Evolutionary conservation across 2,113 vertebrate genomes (phyloP), one percentile per base, ranked within the genome.

Genomic region (Catagonus wagneri): DNA sequence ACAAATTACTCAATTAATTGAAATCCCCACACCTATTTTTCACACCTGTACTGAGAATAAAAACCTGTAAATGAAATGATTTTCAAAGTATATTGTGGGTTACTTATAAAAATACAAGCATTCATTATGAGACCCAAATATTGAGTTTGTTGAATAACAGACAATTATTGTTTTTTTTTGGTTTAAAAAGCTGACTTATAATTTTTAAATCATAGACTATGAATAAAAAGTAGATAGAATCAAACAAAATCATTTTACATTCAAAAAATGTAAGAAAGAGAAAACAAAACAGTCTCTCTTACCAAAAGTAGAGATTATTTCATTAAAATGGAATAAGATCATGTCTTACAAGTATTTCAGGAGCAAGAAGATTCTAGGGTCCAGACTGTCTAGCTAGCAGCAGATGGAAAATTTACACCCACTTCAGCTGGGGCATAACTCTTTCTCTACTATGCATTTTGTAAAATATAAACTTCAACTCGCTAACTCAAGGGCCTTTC

Each of bases 351-450:
- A 96, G 56, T 90, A 88, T 95, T 94, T 96, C 84, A 80, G 85
- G 71, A 94, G 68, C 3, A 69, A 69, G 66, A 89, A 25, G 50
- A 92, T 90, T 92, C 69, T 90, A 66, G 52, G 65, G 84, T 83
- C 74, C 68, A 95, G 94, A 91, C 66, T 81, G 83, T 74, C 95
- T 89, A 69, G 44, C 69, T 88, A 58, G 72, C 34, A 84, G 25
- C 92, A 96, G 86, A 91, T 93, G 85, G 90, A 22, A 94, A 72
- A 69, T 71, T 71, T 89, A 89, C 52, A 93, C 86, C 87, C 92
- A 89, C 94, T 79, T 89, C 66, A n/a, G 3, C 13, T 74, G 52
- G 85, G 89, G 66, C 87, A 79, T 86, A 50, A 89, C 74, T 80
- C 93, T 71, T 95, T 92, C 76, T 83, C 39, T 58, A 39, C 32